These are phyloP conservation scores for Philaenus spumarius DNA, from an alignment of 1,140 invertebrate genomes.

Conservation along the genomic window DNA sequence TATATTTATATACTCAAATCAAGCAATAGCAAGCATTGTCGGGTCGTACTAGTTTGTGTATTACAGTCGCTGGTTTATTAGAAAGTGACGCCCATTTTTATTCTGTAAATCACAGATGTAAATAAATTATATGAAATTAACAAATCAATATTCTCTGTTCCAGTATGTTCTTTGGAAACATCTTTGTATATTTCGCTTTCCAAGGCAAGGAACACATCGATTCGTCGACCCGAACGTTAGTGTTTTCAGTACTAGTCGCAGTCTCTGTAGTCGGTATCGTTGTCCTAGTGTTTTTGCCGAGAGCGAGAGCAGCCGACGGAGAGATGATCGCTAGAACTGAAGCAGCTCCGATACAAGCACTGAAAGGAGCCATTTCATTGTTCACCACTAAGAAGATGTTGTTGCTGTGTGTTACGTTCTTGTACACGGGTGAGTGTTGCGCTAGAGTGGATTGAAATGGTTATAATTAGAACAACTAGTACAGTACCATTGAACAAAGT, in stretches of 20 bases:
- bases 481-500: too few species aligned
- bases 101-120: too few species aligned
- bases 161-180: constrained; percentile 88
- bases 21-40: too few species aligned
- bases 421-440: constrained; percentile 79
- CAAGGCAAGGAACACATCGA: constrained; percentile 58
- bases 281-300: constrained; percentile 57
- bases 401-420: constrained; percentile 74
- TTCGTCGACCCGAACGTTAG: constrained; percentile 53
- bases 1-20: too few species aligned
- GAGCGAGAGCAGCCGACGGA: constrained; percentile 44
- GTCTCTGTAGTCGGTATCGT: constrained; percentile 65
- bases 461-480: too few species aligned
- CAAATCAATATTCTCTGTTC: constrained; percentile 40
- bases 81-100: too few species aligned
- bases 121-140: too few species aligned
- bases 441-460: too few species aligned
- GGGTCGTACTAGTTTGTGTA: too few species aligned
- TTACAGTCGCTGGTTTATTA: too few species aligned
- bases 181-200: constrained; percentile 89
- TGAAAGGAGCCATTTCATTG: constrained; percentile 65
- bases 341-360: constrained; percentile 53
- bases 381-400: constrained; percentile 80
- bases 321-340: constrained; percentile 46
- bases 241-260: constrained; percentile 66